These are phyloP conservation scores for Epirrhoe tristata DNA, from an alignment of 2,888 invertebrate species.

Conservation along the genomic window DNA sequence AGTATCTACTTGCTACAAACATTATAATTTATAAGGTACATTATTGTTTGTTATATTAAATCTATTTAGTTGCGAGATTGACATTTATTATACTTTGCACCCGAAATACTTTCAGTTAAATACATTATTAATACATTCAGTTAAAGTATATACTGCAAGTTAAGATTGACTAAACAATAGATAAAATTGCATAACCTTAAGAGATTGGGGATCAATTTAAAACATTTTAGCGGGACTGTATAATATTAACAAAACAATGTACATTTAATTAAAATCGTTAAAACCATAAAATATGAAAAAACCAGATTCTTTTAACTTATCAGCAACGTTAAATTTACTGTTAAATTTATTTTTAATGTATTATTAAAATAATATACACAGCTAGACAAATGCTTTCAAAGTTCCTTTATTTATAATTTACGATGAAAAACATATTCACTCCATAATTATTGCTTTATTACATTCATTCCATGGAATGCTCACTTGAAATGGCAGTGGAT, in stretches of 20 bases:
- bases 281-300: neutral
- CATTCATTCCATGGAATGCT: slow-evolving; percentile 41
- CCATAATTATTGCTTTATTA: slow-evolving; percentile 45
- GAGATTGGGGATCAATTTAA: neutral
- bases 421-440: slow-evolving; percentile 34
- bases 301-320: neutral
- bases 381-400: neutral
- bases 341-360: neutral
- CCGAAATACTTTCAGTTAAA: slow-evolving; percentile 20
- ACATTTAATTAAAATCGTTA: neutral
- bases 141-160: neutral
- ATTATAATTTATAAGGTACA: slow-evolving; percentile 25
- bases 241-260: neutral
- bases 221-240: neutral
- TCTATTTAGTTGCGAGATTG: slow-evolving; percentile 19
- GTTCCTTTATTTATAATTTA: slow-evolving; percentile 7
- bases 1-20: slow-evolving; percentile 13
- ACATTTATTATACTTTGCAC: slow-evolving; percentile 14
- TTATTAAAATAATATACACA: neutral
- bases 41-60: slow-evolving; percentile 28
- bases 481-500: slow-evolving; percentile 45
- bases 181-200: neutral
- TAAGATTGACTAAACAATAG: no score
- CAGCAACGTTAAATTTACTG: neutral
- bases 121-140: slow-evolving; percentile 2